Percentiles rank a stretch among this genome's conserved stretches.
Evolutionary conservation across 2,113 vertebrate species (phyloP).

Genomic region (Microtus oregoni): DNA sequence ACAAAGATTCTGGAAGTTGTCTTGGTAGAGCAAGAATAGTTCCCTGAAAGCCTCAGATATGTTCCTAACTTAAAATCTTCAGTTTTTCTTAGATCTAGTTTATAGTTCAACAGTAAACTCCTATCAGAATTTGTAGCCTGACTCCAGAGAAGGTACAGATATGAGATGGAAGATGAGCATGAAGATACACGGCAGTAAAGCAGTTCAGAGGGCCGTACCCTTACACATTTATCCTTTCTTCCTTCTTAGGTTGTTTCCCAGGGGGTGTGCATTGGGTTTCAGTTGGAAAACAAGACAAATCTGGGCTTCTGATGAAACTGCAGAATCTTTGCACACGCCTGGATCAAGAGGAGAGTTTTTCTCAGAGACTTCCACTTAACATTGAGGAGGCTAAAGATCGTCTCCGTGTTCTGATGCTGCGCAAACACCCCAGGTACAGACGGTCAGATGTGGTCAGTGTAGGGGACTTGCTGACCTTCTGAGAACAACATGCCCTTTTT

Average conservation of each 20-base stretch:
- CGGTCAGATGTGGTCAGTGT: not conserved
- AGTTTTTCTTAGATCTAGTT: not conserved
- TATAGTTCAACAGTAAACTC: not conserved
- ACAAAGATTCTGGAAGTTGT: not conserved
- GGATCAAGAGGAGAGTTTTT: conserved; percentile 89
- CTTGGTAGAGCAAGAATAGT: not conserved
- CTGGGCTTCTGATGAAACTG: conserved; percentile 95
- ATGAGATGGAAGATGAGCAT: too few relatives aligned
- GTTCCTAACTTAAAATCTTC: not conserved
- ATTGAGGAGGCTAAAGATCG: conserved; percentile 97
- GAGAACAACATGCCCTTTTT: not conserved
- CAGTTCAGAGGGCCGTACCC: not conserved
- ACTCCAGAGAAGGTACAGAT: not conserved
- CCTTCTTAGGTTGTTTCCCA: conserved; percentile 92
- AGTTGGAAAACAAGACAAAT: conserved; percentile 95
- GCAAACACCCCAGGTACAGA: conserved; percentile 90
- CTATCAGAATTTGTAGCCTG: not conserved
- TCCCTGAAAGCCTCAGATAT: not conserved
- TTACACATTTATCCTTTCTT: conserved; percentile 1
- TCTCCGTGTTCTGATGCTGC: conserved; percentile 93
- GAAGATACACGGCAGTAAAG: not conserved
- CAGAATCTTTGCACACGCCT: conserved; percentile 95
- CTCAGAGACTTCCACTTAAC: conserved; percentile 91
- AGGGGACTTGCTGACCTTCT: not conserved
- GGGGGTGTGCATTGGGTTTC: conserved; percentile 97